Evolutionary conservation across 2,113 vertebrate genomes (phyloP).

Genomic region (Thomomys bottae): DNA sequence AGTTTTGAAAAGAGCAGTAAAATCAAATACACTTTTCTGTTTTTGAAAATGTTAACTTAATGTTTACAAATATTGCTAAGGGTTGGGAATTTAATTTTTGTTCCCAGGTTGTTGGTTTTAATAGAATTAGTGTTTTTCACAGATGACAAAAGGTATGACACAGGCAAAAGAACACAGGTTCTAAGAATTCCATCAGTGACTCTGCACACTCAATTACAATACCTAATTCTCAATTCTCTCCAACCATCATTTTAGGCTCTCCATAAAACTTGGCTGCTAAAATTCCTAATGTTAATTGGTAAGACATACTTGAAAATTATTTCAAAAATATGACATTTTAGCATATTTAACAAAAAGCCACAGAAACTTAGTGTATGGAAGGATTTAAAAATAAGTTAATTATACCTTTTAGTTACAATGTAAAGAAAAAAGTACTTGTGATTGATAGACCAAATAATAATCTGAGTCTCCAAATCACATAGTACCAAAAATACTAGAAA

Average conservation of each 20-base stretch:
- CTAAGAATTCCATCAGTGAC: not conserved
- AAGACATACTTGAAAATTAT: not conserved
- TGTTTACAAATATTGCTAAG: not conserved
- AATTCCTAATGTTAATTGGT: not conserved
- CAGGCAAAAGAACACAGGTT: not conserved
- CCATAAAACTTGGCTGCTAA: not conserved
- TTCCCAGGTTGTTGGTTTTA: not conserved
- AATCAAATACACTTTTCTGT: not conserved
- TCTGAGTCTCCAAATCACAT: slow-evolving; percentile 16
- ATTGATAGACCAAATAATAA: not conserved
- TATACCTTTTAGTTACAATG: not conserved
- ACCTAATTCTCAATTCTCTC: not conserved
- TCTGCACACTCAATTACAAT: not conserved
- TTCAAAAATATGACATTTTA: slow-evolving; percentile 13
- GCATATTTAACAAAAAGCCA: not conserved
- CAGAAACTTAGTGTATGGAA: not conserved
- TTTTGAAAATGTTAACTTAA: slow-evolving; percentile 19
- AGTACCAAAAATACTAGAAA: not conserved
- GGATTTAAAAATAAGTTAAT: slow-evolving; percentile 19
- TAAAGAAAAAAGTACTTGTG: not conserved
- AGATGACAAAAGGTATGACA: not conserved
- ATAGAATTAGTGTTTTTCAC: not conserved
- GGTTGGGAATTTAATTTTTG: not conserved
- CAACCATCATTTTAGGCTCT: not conserved
- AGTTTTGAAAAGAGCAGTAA: not conserved